Conservation (phyloP, 1,140 invertebrate species). For the Pachypeltis micranthus region DNA sequence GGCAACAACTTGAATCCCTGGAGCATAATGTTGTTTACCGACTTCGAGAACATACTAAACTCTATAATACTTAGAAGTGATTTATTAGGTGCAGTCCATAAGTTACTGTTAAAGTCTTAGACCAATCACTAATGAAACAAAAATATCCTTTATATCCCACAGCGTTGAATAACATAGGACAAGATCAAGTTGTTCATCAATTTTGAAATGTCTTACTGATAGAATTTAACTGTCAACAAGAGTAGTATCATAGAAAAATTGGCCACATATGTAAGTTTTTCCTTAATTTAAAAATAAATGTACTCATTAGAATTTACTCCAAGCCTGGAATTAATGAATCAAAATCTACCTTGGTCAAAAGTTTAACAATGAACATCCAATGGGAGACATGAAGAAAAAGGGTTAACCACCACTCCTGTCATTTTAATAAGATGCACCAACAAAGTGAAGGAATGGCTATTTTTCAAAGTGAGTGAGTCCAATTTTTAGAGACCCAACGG, state of each 20-base stretch:
- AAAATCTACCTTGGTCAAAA: not conserved
- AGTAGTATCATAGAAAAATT: constrained; percentile 5
- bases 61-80: constrained; percentile 16
- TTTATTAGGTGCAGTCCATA: constrained; percentile 20
- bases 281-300: not conserved
- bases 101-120: constrained; percentile 22
- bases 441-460: constrained; percentile 21
- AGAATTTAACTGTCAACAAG: constrained; percentile 4
- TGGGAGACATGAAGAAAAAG: not conserved
- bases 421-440: constrained; percentile 16
- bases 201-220: not conserved
- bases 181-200: not conserved
- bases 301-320: not conserved
- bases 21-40: constrained; percentile 9
- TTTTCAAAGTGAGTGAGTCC: constrained; percentile 12
- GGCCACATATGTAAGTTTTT: not conserved
- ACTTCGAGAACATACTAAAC: constrained; percentile 6
- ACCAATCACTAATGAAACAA: constrained; percentile 19
- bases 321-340: not conserved
- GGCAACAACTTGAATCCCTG: constrained; percentile 9
- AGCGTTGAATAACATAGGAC: not conserved
- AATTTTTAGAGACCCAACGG: constrained; percentile 53
- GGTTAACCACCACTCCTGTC: constrained; percentile 1
- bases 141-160: not conserved
- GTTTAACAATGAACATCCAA: not conserved